phyloP scores from a whole-genome alignment of 2,797 vertebrate genomes.

The Brachyalestes nurse region DNA sequence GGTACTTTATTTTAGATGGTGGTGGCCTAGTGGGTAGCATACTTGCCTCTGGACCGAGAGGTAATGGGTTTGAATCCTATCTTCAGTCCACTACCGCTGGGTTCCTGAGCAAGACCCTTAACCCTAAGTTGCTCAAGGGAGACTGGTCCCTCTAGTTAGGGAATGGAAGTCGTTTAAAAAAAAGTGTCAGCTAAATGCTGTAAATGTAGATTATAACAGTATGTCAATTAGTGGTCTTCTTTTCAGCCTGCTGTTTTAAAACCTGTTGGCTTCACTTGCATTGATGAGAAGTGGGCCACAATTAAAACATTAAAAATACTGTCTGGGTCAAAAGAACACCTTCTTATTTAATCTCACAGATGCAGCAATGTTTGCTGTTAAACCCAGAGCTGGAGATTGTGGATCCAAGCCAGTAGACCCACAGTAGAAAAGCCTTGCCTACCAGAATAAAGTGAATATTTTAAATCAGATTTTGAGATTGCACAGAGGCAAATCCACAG shows the following conservation, averaged over 20 bases:
- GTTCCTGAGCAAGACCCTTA: no score
- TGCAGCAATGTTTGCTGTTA: not conserved
- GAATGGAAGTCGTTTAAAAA: no score
- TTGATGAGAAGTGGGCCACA: not conserved
- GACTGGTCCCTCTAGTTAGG: no score
- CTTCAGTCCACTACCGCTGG: no score
- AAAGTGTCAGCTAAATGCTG: no score
- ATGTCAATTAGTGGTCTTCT: not conserved
- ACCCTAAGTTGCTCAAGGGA: no score
- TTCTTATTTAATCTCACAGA: conserved; percentile 7
- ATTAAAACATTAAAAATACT: conserved; percentile 22
- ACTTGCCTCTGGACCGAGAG: no score
- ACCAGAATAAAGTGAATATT: conserved; percentile 41
- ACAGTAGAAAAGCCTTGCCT: not conserved
- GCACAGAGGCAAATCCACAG: conserved; percentile 14
- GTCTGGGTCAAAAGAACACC: not conserved
- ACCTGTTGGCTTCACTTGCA: not conserved
- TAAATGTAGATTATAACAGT: no score
- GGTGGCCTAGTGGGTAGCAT: no score
- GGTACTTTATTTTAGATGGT: no score
- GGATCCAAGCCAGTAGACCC: not conserved
- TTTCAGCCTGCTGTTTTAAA: not conserved
- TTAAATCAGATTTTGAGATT: conserved; percentile 23
- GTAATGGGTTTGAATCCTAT: no score
- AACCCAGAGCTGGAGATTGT: conserved; percentile 7